Conservation (phyloP, 1,140 invertebrate species). For the Drosophila funebris region DNA sequence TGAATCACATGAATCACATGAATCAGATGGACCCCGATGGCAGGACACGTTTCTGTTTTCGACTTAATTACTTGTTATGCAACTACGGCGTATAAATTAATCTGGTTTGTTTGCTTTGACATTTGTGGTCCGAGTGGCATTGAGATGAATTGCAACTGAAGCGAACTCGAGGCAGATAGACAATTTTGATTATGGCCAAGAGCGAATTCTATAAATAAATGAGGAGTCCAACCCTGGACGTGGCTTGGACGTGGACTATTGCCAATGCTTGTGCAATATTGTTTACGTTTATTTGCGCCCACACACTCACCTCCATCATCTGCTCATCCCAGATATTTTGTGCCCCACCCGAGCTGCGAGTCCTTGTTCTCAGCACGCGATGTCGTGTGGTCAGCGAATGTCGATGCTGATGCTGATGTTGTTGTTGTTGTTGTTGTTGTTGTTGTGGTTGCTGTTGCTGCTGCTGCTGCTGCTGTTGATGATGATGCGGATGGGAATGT, state of each 20-base stretch:
- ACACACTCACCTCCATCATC: conserved; percentile 83
- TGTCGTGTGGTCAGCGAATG: conserved; percentile 80
- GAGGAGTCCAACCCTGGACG: background rate
- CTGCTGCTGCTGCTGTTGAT: conserved; percentile 41
- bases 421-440: conserved; percentile 42
- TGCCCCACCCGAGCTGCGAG: conserved; percentile 76
- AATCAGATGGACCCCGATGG: no score
- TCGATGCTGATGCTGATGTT: conserved; percentile 70
- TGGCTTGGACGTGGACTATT: no score
- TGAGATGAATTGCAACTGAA: conserved; percentile 15
- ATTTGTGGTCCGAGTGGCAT: conserved; percentile 7
- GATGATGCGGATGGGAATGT: conserved; percentile 37
- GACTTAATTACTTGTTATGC: conserved; percentile 53
- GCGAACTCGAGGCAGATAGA: background rate
- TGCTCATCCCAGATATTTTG: conserved; percentile 84
- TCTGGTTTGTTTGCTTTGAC: conserved; percentile 15
- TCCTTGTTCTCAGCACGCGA: conserved; percentile 67
- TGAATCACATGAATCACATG: no score
- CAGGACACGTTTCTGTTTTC: background rate
- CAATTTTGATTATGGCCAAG: conserved; percentile 13
- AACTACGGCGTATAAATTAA: conserved; percentile 23
- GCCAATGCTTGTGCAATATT: background rate
- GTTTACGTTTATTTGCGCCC: background rate
- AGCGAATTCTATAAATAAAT: conserved; percentile 54
- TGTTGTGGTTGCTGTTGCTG: conserved; percentile 39